A percentile compares a stretch with the other conserved stretches of the same genome.
phyloP scores from a whole-genome alignment of 1,140 invertebrate genomes.

The Lepidurus arcticus region DNA sequence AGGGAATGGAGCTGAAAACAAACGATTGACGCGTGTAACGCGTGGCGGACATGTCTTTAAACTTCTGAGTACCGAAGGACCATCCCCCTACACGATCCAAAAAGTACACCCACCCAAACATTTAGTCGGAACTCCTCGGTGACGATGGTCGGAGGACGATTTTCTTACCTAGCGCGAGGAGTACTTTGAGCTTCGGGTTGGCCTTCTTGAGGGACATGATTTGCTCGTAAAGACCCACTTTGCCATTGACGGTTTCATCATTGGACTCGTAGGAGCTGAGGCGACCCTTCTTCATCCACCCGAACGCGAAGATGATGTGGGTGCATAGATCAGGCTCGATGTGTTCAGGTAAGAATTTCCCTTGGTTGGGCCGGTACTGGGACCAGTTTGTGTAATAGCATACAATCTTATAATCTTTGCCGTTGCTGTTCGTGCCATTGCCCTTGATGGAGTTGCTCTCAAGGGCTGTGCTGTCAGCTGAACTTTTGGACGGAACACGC shows the following conservation, averaged over 20 bases:
- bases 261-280: slow-evolving; percentile 85
- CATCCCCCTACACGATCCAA: slow-evolving; percentile 63
- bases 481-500: slow-evolving; percentile 3
- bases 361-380: slow-evolving; percentile 85
- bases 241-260: slow-evolving; percentile 87
- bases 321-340: slow-evolving; percentile 92
- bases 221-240: slow-evolving; percentile 78
- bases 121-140: too few relatives aligned
- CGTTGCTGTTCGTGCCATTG: not conserved
- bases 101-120: too few relatives aligned
- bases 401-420: slow-evolving; percentile 57
- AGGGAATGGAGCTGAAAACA: slow-evolving; percentile 87
- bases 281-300: slow-evolving; percentile 92
- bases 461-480: not conserved
- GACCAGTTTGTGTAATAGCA: slow-evolving; percentile 98
- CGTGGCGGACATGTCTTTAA: slow-evolving; percentile 83
- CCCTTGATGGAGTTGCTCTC: not conserved
- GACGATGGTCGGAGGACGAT: slow-evolving; percentile 5
- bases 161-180: slow-evolving; percentile 79
- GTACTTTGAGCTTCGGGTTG: slow-evolving; percentile 81
- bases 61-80: slow-evolving; percentile 92
- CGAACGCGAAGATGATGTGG: slow-evolving; percentile 92
- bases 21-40: slow-evolving; percentile 85
- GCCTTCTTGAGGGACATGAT: slow-evolving; percentile 76
- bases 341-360: slow-evolving; percentile 90